Percentiles rank a stretch among this genome's conserved stretches.
Conservation (phyloP, 2,113 vertebrate species). For the Epinephelus fuscoguttatus region DNA sequence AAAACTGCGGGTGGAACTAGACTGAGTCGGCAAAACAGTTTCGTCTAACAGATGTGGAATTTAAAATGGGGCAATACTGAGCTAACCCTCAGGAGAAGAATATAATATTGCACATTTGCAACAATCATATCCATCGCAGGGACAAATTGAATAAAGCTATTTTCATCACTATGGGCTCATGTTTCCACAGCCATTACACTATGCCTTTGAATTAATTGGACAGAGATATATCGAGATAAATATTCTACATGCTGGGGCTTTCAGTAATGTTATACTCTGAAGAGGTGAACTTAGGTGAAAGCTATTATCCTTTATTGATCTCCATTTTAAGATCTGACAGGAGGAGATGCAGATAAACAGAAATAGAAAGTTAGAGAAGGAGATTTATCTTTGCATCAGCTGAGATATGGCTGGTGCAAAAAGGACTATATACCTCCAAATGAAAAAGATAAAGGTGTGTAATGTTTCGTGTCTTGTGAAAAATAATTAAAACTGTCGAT, state of each 20-base stretch:
- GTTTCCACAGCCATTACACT: constrained; percentile 14
- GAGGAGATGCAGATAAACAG: constrained; percentile 56
- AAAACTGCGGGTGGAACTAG: not conserved
- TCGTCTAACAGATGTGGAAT: constrained; percentile 19
- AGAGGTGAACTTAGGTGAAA: constrained; percentile 47
- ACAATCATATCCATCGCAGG: not conserved
- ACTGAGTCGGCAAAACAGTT: not conserved
- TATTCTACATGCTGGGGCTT: constrained; percentile 15
- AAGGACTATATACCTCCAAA: not conserved
- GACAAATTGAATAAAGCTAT: constrained; percentile 34
- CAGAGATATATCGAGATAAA: constrained; percentile 32
- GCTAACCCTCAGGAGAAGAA: not conserved
- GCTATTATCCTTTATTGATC: constrained; percentile 60
- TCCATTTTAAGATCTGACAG: constrained; percentile 41
- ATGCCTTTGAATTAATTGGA: constrained; percentile 32
- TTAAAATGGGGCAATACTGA: not conserved
- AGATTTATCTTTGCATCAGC: constrained; percentile 20
- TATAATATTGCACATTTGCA: constrained; percentile 8
- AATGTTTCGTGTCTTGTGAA: constrained; percentile 7
- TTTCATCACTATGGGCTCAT: constrained; percentile 22
- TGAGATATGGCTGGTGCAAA: constrained; percentile 14
- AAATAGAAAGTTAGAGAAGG: constrained; percentile 37
- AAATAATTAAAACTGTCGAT: not conserved
- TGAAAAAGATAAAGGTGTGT: constrained; percentile 8
- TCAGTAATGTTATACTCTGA: constrained; percentile 38